These are phyloP conservation scores for Xyrauchen texanus DNA, from an alignment of 2,113 vertebrate genomes.

Conservation along the genomic window DNA sequence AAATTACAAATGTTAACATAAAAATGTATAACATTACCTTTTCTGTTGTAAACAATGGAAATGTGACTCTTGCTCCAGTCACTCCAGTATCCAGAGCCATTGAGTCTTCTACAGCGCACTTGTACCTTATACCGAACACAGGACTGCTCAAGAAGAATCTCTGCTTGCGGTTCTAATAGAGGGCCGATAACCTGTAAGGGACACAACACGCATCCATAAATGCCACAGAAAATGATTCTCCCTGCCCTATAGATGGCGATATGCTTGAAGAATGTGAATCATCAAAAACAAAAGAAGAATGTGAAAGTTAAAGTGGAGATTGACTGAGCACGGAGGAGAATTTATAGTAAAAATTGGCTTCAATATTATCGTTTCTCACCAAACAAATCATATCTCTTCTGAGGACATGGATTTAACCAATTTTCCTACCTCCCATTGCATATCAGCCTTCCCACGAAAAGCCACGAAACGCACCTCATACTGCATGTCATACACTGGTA, in stretches of 20 bases:
- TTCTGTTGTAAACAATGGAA: constrained; percentile 74
- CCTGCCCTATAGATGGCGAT: too few species aligned
- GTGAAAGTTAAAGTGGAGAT: too few species aligned
- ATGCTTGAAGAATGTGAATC: too few species aligned
- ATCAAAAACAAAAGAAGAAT: too few species aligned
- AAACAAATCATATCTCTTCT: too few species aligned
- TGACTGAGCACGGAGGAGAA: too few species aligned
- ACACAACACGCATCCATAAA: constrained; percentile 8
- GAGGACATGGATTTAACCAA: too few species aligned
- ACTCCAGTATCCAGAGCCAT: constrained; percentile 81
- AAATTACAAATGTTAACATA: too few species aligned
- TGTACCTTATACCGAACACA: constrained; percentile 78
- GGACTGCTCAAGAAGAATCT: constrained; percentile 66
- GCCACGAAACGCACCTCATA: constrained; percentile 80
- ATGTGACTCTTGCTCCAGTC: constrained; percentile 80
- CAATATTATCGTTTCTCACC: too few species aligned
- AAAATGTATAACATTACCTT: constrained; percentile 69
- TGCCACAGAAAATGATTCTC: too few species aligned
- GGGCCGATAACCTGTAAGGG: constrained; percentile 61
- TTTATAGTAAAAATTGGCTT: too few species aligned
- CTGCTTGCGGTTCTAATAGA: constrained; percentile 41
- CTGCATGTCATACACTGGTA: constrained; percentile 72
- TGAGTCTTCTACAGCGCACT: constrained; percentile 77
- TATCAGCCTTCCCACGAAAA: constrained; percentile 57
- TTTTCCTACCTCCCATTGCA: constrained; percentile 80